Base-by-base conservation (phyloP, 2,797 vertebrate species). In the Hemibagrus guttatus region DNA sequence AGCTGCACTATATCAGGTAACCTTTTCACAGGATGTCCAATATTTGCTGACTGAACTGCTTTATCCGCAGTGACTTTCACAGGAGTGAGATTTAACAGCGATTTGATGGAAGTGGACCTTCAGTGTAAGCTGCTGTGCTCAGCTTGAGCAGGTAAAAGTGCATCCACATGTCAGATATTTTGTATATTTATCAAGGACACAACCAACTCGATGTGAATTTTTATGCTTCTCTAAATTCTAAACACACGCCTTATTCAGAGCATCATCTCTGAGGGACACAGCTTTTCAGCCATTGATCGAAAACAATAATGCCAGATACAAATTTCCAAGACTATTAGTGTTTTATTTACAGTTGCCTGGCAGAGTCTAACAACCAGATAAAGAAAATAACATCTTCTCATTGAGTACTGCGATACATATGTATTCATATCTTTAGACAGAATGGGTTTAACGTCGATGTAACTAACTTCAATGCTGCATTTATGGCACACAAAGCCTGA, bases 41-140 rank as follows among this genome's bases (percentile, higher is more conserved):
- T 86, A 84, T 84, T 83, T 83, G 74, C 72, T 74, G 68, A 85
- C 64, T 26, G 75, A 81, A 66, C 81, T 4, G 4, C 84, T 87
- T 88, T 80, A 86, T 81, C 79, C 31, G 56, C 83, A 52, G 69
- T 83, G 83, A 87, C 87, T 83, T 87, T 88, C 84, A 76, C 87
- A 86, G 35, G 84, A 64, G 78, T 58, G 88, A 69, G 81, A 85
- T 84, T 75, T 83, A 84, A 82, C 81, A 42, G 78, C 42, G 28
- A 39, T 83, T 85, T 85, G 86, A 89, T 87, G 79, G 83, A 85
- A 87, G 86, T 54, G 42, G 76, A 46, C 49, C 64, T 54, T 84
- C 39, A 31, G 56, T 85, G 79, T 79, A 87, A 83, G 82, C 82
- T 35, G 46, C 83, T 64, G 80, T 64, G 85, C 83, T 85, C 72